Evolutionary conservation across 2,113 vertebrate genomes (phyloP), one percentile per base, ranked within the genome.

Genomic region (Gallinago undulata): DNA sequence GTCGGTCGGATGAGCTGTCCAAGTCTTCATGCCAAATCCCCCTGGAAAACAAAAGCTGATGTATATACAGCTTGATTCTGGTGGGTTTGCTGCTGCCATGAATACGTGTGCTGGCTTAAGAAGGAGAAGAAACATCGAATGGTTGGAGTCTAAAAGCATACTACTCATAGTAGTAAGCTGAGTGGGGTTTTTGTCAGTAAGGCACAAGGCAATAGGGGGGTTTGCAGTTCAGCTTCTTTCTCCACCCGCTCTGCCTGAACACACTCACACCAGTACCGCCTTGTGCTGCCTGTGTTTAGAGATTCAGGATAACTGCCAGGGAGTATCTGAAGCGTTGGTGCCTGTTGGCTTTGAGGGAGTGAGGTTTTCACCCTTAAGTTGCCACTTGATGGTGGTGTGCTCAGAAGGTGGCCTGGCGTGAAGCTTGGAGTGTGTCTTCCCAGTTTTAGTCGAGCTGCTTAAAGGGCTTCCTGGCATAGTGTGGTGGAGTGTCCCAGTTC

Each of bases 31-130:
- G 45, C 67, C 56, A 56, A 33, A 4, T 94, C 50, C 55, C 45
- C 10, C 4, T 11, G 51, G 82, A 80, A 93, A 85, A 92, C 67
- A 92, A 85, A 95, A 63, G 68, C 77, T 80, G 50, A 86, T 67
- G 50, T 70, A 72, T 50, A 4, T 67, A 55, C 37, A 41, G 0
- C 69, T 57, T 64, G 24, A 21, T 62, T 94, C 62, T 72, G 67
- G 10, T 60, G 51, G 31, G 23, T 83, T 77, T 92, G 41, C 31
- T 92, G 79, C 55, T 83, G 11, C 75, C 57, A 10, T 23, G 22
- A 57, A 47, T 30, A 30, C 18, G 51, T 1, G 14, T 83, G 33
- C 45, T 83, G 56, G 22, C 21, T 87, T 83, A n/a, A 50, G 87
- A 87, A 94, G 22, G 35, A 72, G 66, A 68, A 19, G 18, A 51